phyloP scores from a whole-genome alignment of 1,140 invertebrate genomes.

The Drosophila azteca region DNA sequence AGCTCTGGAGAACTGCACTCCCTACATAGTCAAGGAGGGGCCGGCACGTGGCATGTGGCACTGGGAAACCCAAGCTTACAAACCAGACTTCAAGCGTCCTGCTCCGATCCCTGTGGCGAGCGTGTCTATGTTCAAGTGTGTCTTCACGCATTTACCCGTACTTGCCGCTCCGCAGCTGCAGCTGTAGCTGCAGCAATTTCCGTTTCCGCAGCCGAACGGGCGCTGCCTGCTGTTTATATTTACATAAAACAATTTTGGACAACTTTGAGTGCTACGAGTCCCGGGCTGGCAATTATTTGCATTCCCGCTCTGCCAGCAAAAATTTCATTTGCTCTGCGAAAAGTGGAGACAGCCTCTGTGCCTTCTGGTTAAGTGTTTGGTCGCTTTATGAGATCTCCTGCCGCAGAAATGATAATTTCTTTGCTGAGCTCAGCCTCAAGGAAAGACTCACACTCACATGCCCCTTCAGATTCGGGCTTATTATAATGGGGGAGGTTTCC shows the following conservation, averaged over 20 bases:
- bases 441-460: not conserved
- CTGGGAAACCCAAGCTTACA: slow-evolving; percentile 56
- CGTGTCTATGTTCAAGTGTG: slow-evolving; percentile 14
- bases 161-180: slow-evolving; percentile 74
- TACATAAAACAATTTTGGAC: slow-evolving; percentile 80
- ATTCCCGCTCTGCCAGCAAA: slow-evolving; percentile 44
- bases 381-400: slow-evolving; percentile 44
- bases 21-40: not conserved
- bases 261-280: slow-evolving; percentile 64
- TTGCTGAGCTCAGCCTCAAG: slow-evolving; percentile 5
- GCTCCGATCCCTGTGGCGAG: slow-evolving; percentile 11
- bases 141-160: slow-evolving; percentile 46
- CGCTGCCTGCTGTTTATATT: slow-evolving; percentile 69
- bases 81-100: slow-evolving; percentile 56
- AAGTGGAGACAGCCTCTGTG: slow-evolving; percentile 32
- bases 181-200: slow-evolving; percentile 80
- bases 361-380: slow-evolving; percentile 13
- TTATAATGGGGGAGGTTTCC: slow-evolving; percentile 46
- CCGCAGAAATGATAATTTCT: slow-evolving; percentile 11
- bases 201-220: slow-evolving; percentile 57
- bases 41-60: slow-evolving; percentile 27
- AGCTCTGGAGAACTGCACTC: slow-evolving; percentile 22
- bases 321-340: slow-evolving; percentile 49
- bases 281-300: slow-evolving; percentile 69
- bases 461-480: slow-evolving; percentile 32